A percentile compares a stretch with the other conserved stretches of the same genome.
phyloP scores from a whole-genome alignment of 1,140 invertebrate genomes.

The Zaprionus nigranus region DNA sequence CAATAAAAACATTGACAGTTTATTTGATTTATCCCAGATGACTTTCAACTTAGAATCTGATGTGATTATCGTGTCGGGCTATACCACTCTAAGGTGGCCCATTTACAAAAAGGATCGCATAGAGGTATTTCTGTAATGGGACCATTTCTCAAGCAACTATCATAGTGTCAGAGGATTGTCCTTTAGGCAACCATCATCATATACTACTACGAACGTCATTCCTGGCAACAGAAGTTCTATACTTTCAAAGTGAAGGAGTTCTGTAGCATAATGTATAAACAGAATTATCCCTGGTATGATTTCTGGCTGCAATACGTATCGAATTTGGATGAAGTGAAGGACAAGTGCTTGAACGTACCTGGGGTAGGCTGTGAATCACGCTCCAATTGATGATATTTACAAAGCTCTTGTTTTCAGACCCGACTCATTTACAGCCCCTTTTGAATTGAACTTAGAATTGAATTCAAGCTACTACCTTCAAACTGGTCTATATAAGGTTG shows the following conservation, averaged over 20 bases:
- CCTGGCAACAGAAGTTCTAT: neutral
- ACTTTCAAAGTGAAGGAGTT: neutral
- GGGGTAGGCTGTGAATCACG: conserved; percentile 5
- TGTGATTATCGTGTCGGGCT: neutral
- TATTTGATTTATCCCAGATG: neutral
- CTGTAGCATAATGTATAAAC: neutral
- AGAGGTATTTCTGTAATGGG: neutral
- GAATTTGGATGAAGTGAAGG: neutral
- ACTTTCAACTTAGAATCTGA: neutral
- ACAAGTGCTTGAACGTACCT: conserved; percentile 12
- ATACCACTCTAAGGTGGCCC: neutral
- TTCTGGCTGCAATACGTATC: neutral
- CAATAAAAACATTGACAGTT: neutral
- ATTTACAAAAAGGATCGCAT: neutral
- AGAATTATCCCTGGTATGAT: conserved; percentile 5
- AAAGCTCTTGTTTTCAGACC: neutral
- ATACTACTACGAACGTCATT: neutral
- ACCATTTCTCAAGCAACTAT: neutral
- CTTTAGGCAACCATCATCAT: neutral
- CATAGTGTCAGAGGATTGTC: neutral
- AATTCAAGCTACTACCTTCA: neutral
- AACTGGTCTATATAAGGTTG: neutral
- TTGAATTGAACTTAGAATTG: neutral
- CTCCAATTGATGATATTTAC: neutral
- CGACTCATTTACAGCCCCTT: neutral